Evolutionary conservation across 2,888 invertebrate species (phyloP), one percentile per base, ranked within the genome.

Genomic region (Caenorhabditis zanzibari): DNA sequence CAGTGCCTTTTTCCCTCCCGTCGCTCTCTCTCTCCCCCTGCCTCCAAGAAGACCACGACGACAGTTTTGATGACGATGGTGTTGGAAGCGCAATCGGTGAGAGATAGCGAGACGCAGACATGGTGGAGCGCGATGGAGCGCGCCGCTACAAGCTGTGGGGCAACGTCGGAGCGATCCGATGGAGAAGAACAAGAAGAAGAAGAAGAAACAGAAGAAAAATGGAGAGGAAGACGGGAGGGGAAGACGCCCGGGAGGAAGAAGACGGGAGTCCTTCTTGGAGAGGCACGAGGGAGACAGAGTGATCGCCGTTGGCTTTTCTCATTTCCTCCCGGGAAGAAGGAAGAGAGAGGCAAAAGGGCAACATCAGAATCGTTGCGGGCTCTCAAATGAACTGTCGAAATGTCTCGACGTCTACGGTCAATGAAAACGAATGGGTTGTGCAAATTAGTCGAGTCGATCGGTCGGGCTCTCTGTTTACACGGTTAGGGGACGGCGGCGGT

Each of bases 221-320:
- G n/a, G 19, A 47, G 66, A 68, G 28, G 76, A 41, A 64, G 74
- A 66, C 41, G 16, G 47, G 41, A 56, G 72, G 61, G n/a, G 59
- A 71, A 71, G 12, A 71, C 71, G 71, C 71, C 58, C 44, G 58
- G 71, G 74, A 44, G 64, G 56, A 38, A 38, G 38, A 38, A 38
- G 38, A 56, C 26, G 74, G 56, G 66, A 54, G 38, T 19, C 47
- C 44, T 26, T 66, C 68, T 24, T 32, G 54, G 54, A 54, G 54
- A 54, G 54, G 26, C 47, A 26, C 28, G 63, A 64, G 35, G 76
- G 38, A 72, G 61, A 52, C 49, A 32, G 69, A 71, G 32, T 71
- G 71, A 63, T 76, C 76, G 69, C 71, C 77, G 71, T 77, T 61
- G 69, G 76, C 76, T 76, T 71, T 77, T 61, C 41, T 61, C 12